Base-by-base conservation (phyloP, 1,140 invertebrate species). In the Heterodera schachtii region DNA sequence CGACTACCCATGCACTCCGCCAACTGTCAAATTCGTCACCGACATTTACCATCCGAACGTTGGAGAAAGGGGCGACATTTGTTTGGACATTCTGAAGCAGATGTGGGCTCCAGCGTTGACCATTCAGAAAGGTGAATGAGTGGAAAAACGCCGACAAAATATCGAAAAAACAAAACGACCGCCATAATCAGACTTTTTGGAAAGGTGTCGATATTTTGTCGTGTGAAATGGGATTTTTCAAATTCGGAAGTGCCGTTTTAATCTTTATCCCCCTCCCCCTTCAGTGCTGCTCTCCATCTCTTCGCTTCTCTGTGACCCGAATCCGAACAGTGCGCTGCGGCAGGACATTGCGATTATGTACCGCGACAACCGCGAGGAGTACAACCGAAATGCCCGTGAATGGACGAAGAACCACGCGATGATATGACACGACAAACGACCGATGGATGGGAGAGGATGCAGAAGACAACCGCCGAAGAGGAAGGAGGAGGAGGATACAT, bases 21-120 rank as follows among this genome's bases (percentile, higher is more conserved):
- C 96, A 96, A 98, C 94, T 93, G 95, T 98, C 92, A 95, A 96
- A 91, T 98, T 99, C 93, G 97, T 96, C 91, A 99, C 97, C 91
- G 94, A 95, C 93, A 98, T 99, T 92, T 99, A 98, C 93, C 97
- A 98, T 93, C 97, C 97, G 90, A 99, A 99, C 93, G 98, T 98
- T 92, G 98, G 98, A 94, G 97, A 95, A 93, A 98, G 98, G 93
- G 97, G 97, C 93, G 96, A 95, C 31, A 82, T 86, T 64, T 98
- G 97, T 93, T 93, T 98, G 92, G 97, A 98, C 92, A 98, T 98
- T 92, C 93, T 98, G 92, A 94, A 95, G 92, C 94, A 95, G 92
- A 96, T 98, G 91, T 98, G 97, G 97, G 98, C 96, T 90, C 96
- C 97, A 90, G 96, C 97, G 91, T 93, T 98, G 91, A 98, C 97